Evolutionary conservation across 1,140 invertebrate species (phyloP), one percentile per base, ranked within the genome.

Genomic region (Sinella curviseta): DNA sequence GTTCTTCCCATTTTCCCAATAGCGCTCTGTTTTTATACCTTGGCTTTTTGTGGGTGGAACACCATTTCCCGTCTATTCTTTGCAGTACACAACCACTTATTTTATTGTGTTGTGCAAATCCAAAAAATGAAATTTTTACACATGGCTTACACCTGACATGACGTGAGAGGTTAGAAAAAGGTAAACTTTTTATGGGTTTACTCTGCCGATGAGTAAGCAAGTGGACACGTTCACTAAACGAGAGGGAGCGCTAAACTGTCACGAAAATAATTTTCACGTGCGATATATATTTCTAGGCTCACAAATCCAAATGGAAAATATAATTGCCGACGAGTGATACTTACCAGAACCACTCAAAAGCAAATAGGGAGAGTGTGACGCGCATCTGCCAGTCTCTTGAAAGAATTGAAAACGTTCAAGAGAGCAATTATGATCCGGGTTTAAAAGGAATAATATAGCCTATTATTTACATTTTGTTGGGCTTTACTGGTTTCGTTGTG

Each of bases 101-200:
- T 60, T n/a, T 60, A 26, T 60, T 60, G 14, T 60, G 24, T 60
- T 60, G 65, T 4, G 26, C 8, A 31, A 70, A 33, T 70, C 65
- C 30, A 30, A 65, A n/a, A 70, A 70, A 70, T 70, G 65, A 30
- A 31, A 70, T 70, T 70, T 70, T 4, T 24, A 70, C 65, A 31
- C 31, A 30, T 17, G 57, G 57, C 39, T 48, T 48, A 48, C 39
- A 48, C 20, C 39, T 48, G n/a, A n/a, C n/a, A n/a, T 48, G 39
- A 48, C 8, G 8, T 48, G 39, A 48, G n/a, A 48, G 8, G 8
- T 48, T 48, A 20, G 39, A 48, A 48, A 48, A 8, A 48, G 39
- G 39, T 20, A 12, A 48, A 20, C 8, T 48, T 8, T 8, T 8
- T 48, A 48, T 8, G 8, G 20, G 20, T 48, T 8, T 48, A 48